Base-by-base conservation (phyloP, 1,140 invertebrate genomes). In the Caenorhabditis elegans region DNA sequence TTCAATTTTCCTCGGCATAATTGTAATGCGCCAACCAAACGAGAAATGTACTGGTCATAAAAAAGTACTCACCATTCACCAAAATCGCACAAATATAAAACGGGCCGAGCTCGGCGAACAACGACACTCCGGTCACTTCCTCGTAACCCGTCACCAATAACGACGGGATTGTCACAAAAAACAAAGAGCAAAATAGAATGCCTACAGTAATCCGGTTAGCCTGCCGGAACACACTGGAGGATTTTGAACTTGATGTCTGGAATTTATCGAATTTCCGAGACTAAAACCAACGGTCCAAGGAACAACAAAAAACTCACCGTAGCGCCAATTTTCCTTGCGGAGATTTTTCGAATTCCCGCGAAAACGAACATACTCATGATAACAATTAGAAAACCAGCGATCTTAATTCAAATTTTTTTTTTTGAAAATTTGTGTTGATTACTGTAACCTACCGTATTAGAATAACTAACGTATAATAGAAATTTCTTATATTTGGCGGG, bases 1-100 rank as follows among this genome's bases (percentile, higher is more conserved):
- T n/a, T n/a, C n/a, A n/a, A n/a, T n/a, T n/a, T n/a, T n/a, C n/a
- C n/a, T n/a, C n/a, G n/a, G n/a, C n/a, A n/a, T n/a, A n/a, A n/a
- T n/a, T n/a, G n/a, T n/a, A n/a, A n/a, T n/a, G n/a, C n/a, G n/a
- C n/a, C n/a, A n/a, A n/a, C n/a, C n/a, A n/a, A n/a, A n/a, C n/a
- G n/a, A n/a, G n/a, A n/a, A n/a, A n/a, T n/a, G n/a, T n/a, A n/a
- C n/a, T n/a, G n/a, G n/a, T n/a, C n/a, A n/a, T n/a, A n/a, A 43
- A 43, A 15, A 15, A 15, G 39, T 13, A 60, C 53, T 34, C 19
- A 70, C 60, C 60, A 70, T 70, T 70, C n/a, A 70, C 60, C 11
- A 70, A 24, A 70, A 70, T 70, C 13, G 60, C 60, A 70, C 60
- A 70, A 39, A 70, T 70, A 39, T 70, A 70, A 39, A 70, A 70